phyloP scores from a whole-genome alignment of 2,888 invertebrate species.

The Drosophila mercatorum region DNA sequence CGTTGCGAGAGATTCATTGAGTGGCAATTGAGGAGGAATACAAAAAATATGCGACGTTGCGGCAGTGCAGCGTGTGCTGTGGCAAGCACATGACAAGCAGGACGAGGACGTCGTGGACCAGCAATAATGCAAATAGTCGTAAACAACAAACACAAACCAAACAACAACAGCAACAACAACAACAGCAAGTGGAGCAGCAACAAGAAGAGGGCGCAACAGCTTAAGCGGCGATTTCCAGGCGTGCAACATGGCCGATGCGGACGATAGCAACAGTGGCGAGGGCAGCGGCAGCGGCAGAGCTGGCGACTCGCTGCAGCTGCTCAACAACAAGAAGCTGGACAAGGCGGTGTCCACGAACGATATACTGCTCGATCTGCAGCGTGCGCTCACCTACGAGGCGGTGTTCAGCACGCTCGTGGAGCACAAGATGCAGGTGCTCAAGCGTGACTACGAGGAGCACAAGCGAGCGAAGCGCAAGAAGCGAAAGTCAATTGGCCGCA shows the following conservation, averaged over 20 bases:
- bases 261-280: conserved; percentile 72
- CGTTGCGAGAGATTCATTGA: conserved; percentile 39
- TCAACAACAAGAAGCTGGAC: conserved; percentile 81
- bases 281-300: conserved; percentile 40
- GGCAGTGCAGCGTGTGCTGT: conserved; percentile 36
- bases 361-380: conserved; percentile 82
- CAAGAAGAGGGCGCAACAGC: conserved; percentile 32
- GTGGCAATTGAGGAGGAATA: conserved; percentile 34
- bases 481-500: conserved; percentile 82
- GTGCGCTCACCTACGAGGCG: conserved; percentile 84
- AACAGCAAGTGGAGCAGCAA: conserved; percentile 18
- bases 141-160: conserved; percentile 38
- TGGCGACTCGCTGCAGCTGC: conserved; percentile 49
- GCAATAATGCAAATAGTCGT: conserved; percentile 73
- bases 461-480: conserved; percentile 82
- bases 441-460: conserved; percentile 84
- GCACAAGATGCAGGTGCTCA: conserved; percentile 84
- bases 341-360: conserved; percentile 85
- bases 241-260: conserved; percentile 68
- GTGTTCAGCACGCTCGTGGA: conserved; percentile 84
- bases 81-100: conserved; percentile 66
- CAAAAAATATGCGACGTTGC: conserved; percentile 42
- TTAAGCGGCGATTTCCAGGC: conserved; percentile 26
- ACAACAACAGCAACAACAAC: conserved; percentile 20
- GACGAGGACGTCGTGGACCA: conserved; percentile 26